Base-by-base conservation (phyloP, 2,888 invertebrate species). In the Stenoptilia bipunctidactyla region DNA sequence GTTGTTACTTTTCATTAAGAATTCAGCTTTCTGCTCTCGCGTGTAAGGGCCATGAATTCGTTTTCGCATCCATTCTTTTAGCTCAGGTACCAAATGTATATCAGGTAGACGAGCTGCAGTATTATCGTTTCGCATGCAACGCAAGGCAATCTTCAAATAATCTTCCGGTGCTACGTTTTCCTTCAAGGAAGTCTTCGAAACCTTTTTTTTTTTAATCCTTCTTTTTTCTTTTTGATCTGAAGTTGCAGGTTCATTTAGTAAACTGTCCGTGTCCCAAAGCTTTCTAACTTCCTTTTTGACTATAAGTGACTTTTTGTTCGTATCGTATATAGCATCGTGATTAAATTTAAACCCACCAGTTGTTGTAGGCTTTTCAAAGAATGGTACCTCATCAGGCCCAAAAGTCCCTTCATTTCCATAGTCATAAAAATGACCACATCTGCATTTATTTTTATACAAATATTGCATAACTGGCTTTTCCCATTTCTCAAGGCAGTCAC, bases 51-150 rank as follows among this genome's bases (percentile, higher is more conserved):
- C 82, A 38, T 65, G 51, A 6, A 80, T 61, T 12, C 82, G 66
- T 2, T 49, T 45, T 9, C 77, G 66, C 80, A 82, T 82, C 82
- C 82, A 82, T 52, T 73, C 79, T 25, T 58, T 61, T 3, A 82
- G 58, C 42, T 77, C 79, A 5, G 82, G 77, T 1, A 62, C 71
- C 15, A 68, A 50, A 41, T 80, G 68, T 13, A 73, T 46, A 34
- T 80, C 79, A 0, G 82, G 82, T 27, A 82, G 51, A 8, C 66
- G 61, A 1, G 82, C 77, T 36, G 80, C 80, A 1, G 72, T 41
- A 48, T 80, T 80, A 1, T 53, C 42, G 0, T 53, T 53, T 33
- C 64, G 55, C 66, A 79, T 60, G 1, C 53, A 49, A 15, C 66
- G 52, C 34, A 82, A 47, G 9, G 74, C 79, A 44, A 74, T 74